phyloP scores from a whole-genome alignment of 2,888 invertebrate species.

The Tipula unca region DNA sequence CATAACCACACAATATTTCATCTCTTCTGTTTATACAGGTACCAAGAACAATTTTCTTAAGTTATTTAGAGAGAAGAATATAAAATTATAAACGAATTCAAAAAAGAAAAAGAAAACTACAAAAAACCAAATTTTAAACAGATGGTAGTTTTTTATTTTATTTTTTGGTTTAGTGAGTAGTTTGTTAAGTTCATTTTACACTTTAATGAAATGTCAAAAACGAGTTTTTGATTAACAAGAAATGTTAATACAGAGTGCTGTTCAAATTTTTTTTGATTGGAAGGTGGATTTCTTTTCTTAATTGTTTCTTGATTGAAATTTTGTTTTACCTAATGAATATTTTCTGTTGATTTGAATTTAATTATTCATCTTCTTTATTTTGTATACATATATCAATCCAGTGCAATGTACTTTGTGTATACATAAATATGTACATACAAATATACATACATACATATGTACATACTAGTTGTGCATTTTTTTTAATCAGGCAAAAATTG shows the following conservation, averaged over 20 bases:
- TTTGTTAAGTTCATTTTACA: background rate
- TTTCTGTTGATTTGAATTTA: background rate
- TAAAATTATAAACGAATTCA: background rate
- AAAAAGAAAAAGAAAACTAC: background rate
- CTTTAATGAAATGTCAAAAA: constrained; percentile 14
- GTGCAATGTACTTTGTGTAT: background rate
- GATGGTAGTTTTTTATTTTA: background rate
- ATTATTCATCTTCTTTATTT: background rate
- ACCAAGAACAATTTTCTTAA: background rate
- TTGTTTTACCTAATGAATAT: background rate
- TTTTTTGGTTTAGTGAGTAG: background rate
- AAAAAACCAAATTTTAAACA: background rate
- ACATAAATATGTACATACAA: background rate
- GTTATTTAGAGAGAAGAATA: background rate
- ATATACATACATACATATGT: background rate
- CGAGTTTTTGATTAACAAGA: constrained; percentile 14
- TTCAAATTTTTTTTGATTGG: background rate
- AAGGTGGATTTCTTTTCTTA: constrained; percentile 14
- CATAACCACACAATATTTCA: background rate
- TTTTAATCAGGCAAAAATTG: background rate
- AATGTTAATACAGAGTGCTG: background rate
- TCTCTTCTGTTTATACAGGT: background rate
- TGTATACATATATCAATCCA: background rate
- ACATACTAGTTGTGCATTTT: background rate
- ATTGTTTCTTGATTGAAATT: constrained; percentile 8